Evolutionary conservation across 2,888 invertebrate species (phyloP).

Genomic region (Dioctria rufipes): DNA sequence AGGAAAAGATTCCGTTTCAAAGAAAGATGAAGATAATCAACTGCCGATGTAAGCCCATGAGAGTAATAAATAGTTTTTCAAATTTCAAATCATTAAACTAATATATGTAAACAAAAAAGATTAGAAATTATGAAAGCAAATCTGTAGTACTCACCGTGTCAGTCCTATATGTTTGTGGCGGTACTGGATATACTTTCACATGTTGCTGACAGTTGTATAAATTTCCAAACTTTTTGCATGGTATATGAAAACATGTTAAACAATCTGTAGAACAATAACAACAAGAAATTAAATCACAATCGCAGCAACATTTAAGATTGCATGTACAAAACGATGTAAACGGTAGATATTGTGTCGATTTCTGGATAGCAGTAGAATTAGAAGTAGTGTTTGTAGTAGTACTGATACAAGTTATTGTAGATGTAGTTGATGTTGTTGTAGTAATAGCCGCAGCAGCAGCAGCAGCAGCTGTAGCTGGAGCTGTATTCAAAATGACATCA

Average conservation of each 20-base stretch:
- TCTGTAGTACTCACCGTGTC: conserved; percentile 59
- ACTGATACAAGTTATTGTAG: not conserved
- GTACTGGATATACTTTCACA: conserved; percentile 49
- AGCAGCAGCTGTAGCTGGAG: not conserved
- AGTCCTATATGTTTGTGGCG: conserved; percentile 53
- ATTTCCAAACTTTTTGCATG: conserved; percentile 60
- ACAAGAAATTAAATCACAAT: conserved; percentile 58
- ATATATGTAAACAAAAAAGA: not conserved
- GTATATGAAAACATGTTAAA: conserved; percentile 61
- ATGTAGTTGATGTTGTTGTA: not conserved
- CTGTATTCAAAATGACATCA: not conserved
- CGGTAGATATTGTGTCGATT: conserved; percentile 34
- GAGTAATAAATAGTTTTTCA: too few species aligned
- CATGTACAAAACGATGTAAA: conserved; percentile 57
- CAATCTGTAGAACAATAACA: conserved; percentile 61
- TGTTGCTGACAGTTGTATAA: conserved; percentile 58
- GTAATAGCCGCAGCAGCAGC: not conserved
- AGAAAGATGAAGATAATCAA: too few species aligned
- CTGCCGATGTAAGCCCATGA: too few species aligned
- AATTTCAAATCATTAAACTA: too few species aligned
- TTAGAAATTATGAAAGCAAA: not conserved
- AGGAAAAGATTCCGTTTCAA: too few species aligned
- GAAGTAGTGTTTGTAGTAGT: not conserved
- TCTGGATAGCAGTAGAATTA: conserved; percentile 16
- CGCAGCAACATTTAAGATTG: conserved; percentile 59